phyloP scores from a whole-genome alignment of 23 tunicate genomes.

The Styela clava region DNA sequence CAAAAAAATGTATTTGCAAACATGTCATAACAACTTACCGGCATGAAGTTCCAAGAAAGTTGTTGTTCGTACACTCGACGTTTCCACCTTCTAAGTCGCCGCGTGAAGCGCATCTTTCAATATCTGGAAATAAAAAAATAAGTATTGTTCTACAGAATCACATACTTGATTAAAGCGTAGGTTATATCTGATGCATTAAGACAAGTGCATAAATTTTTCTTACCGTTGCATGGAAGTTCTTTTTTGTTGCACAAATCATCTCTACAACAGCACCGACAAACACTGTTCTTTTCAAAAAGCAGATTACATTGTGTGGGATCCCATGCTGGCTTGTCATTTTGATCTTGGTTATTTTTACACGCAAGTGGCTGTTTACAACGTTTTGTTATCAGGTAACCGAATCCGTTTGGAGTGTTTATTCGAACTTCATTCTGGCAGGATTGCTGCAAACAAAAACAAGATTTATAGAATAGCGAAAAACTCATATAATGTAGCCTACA shows the following conservation, averaged over 20 bases:
- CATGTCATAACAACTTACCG: slow-evolving; percentile 43
- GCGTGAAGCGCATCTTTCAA: slow-evolving; percentile 50
- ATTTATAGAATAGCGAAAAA: slow-evolving; percentile 1
- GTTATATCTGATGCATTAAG: not conserved
- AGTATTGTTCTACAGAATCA: not conserved
- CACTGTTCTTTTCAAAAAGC: slow-evolving; percentile 51
- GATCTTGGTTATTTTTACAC: slow-evolving; percentile 69
- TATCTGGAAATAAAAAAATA: slow-evolving; percentile 39
- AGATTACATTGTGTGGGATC: slow-evolving; percentile 83
- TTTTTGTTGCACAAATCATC: slow-evolving; percentile 65
- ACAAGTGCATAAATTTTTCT: slow-evolving; percentile 1
- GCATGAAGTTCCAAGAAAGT: slow-evolving; percentile 56
- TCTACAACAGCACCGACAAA: slow-evolving; percentile 77
- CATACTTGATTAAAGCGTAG: not conserved
- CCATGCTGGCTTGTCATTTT: slow-evolving; percentile 79
- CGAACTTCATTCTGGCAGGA: slow-evolving; percentile 93
- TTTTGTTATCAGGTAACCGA: slow-evolving; percentile 55
- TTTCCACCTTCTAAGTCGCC: slow-evolving; percentile 29
- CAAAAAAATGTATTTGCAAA: no score
- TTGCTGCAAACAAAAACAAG: slow-evolving; percentile 21
- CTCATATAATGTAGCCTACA: no score
- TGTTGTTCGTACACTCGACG: slow-evolving; percentile 52
- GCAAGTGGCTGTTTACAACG: slow-evolving; percentile 84
- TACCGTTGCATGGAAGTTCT: slow-evolving; percentile 76
- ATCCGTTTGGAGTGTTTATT: slow-evolving; percentile 37